These are phyloP conservation scores for Petromus typicus DNA, from an alignment of 2,113 vertebrate genomes.

Conservation along the genomic window DNA sequence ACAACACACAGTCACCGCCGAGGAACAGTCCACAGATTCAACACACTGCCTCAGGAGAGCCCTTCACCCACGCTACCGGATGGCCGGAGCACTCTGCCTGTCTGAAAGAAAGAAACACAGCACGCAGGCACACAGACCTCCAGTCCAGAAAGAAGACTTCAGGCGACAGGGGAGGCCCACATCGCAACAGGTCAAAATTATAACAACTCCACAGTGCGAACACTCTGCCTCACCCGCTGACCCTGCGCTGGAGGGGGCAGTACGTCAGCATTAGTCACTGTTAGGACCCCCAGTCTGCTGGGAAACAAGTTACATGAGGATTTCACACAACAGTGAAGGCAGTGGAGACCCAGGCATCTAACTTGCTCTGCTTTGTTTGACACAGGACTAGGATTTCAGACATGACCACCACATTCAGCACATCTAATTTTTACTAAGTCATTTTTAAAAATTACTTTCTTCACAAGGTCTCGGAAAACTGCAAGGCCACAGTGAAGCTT, in stretches of 20 bases:
- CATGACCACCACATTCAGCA: too few species aligned
- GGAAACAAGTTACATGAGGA: constrained; percentile 66
- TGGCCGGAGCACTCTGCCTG: not conserved
- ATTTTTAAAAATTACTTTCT: not conserved
- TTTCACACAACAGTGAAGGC: constrained; percentile 64
- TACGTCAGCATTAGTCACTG: constrained; percentile 13
- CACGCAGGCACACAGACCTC: not conserved
- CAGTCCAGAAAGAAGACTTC: constrained; percentile 8
- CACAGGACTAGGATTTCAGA: too few species aligned
- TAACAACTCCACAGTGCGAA: not conserved
- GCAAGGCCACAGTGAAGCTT: not conserved
- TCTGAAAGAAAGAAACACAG: constrained; percentile 37
- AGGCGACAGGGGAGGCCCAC: not conserved
- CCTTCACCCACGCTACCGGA: not conserved
- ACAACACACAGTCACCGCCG: not conserved
- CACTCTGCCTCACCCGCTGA: not conserved
- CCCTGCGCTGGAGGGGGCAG: not conserved
- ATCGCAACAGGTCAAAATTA: not conserved
- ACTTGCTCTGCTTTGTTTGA: not conserved
- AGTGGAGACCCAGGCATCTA: constrained; percentile 20
- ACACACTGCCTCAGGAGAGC: not conserved
- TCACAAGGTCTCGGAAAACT: constrained; percentile 47
- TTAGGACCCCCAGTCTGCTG: constrained; percentile 52
- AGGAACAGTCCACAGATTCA: not conserved
- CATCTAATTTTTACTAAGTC: not conserved